Evolutionary conservation across 2,888 invertebrate genomes (phyloP), one percentile per base, ranked within the genome.

Genomic region (Thysanoteuthis rhombus): DNA sequence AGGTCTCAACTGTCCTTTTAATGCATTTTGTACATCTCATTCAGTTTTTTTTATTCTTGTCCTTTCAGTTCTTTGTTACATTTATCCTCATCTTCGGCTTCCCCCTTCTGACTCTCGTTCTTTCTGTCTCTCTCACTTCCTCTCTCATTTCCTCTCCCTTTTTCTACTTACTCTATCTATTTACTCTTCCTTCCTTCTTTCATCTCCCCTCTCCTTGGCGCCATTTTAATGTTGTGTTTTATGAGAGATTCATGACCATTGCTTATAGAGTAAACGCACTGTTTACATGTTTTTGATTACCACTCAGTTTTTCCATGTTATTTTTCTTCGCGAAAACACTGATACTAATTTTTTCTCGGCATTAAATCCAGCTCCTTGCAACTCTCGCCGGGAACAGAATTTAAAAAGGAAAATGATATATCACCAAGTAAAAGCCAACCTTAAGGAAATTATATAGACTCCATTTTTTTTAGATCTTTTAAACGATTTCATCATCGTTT

Each of bases 81-180:
- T 16, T 16, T 19, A 25, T 52, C 25, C 52, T 22, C 25, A 25
- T 25, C 25, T 52, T 22, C 5, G 22, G 1, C 25, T 25, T 52
- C 25, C 25, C 5, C 2, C 1, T 52, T 47, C 22, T 47, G 3
- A 19, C 47, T 22, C 22, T 47, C 2, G 0, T 16, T 47, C 0
- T 47, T 47, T 47, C 22, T 1, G 12, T 47, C 22, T 47, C 19
- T 22, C 22, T 22, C 3, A 19, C 22, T 22, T 22, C 19, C 47
- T 47, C 22, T 22, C 19, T 47, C 0, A 0, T 47, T 47, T 16
- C 2, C 0, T 47, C 0, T 58, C 22, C n/a, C 10, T 75, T n/a
- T n/a, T 10, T 19, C 2, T 8, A 10, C 0, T n/a, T 6, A n/a
- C 19, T 10, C n/a, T 8, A 1, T 32, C 0, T 10, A 12, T 12